Base-by-base conservation (phyloP, 1,140 invertebrate species). In the Microvelia longipes region DNA sequence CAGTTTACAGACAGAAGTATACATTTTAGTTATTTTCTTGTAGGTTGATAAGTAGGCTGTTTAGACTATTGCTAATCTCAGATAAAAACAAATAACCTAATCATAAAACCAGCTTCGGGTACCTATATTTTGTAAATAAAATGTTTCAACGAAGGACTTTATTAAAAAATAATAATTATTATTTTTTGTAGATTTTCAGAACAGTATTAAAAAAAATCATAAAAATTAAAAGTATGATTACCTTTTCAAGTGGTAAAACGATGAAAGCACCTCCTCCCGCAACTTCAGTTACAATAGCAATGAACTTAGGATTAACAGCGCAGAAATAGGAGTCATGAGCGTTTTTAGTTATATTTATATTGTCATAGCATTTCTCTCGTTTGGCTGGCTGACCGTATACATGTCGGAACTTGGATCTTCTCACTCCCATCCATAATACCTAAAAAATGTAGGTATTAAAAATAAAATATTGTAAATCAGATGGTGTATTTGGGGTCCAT, bases 241-340 rank as follows among this genome's bases (percentile, higher is more conserved):
- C 93, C 80, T 91, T 89, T 78, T 92, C 89, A 60, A 97, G 80
- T 1, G 93, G 93, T 72, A 97, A 79, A 1, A 98, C 93, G 0
- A 96, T 81, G 80, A 98, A 98, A 25, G 94, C 90, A 1, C 93
- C 93, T 1, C 95, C 95, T 2, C 94, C 94, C 15, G 92, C 92
- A 19, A 94, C 92, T 81, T 97, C 94, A 1, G 93, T 95, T 50
- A 96, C 93, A 69, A 97, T 84, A 11, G 94, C 94, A 67, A 97
- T 83, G 81, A 94, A 97, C 81, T 96, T 96, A 0, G 94, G 92
- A 82, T 97, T 98, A 62, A 93, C 92, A 1, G 90, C 90, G 78
- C 92, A 95, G 79, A 94, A 95, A 75, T 92, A 89, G 50, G 92
- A 92, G 77, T 97, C 94, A 81, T 93, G 91, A 15, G 91, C 90